Base-by-base conservation (phyloP, 2,888 invertebrate species). In the Drosophila basisetae region DNA sequence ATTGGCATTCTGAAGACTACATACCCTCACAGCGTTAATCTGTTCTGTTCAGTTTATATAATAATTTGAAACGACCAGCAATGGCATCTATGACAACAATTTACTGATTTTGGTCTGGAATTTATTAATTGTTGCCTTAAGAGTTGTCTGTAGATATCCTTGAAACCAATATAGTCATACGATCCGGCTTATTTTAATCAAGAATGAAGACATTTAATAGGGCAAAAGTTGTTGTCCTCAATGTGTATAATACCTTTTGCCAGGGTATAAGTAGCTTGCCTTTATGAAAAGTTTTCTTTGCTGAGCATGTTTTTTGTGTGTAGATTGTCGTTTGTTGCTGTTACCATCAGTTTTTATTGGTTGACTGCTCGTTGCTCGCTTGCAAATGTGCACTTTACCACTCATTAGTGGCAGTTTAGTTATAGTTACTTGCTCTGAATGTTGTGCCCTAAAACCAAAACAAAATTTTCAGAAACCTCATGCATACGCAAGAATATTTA, bases 321-420 rank as follows among this genome's bases (percentile, higher is more conserved):
- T 62, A 65, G 39, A 65, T 50, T 59, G 60, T 37, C 71, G 52
- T 53, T 80, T 68, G 66, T 50, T 54, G 53, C 59, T 75, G 75
- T 60, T 62, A 62, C 56, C 39, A 58, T 64, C 35, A 61, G 59
- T 62, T 81, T 85, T 89, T 84, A 86, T 89, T 82, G 87, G 64
- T 59, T 59, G 47, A 72, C 80, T 68, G 67, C 80, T 73, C 64
- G 75, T 70, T 79, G 79, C 68, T 30, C 28, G 68, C 68, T 56
- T 66, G 79, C 79, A 84, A 84, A 89, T 84, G 84, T 79, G 79
- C 74, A 84, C 72, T 84, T 89, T 73, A 74, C 74, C 87, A 89
- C 87, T 84, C 84, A 84, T 84, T 84, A 89, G 87, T 71, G 74
- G 73, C 79, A 78, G 73, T 78, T 89, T 89, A 78, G 82, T 58